A percentile compares a stretch with the other conserved stretches of the same genome.
Evolutionary conservation across 2,888 invertebrate species (phyloP).

Genomic region (Chloroclystis v-ata): DNA sequence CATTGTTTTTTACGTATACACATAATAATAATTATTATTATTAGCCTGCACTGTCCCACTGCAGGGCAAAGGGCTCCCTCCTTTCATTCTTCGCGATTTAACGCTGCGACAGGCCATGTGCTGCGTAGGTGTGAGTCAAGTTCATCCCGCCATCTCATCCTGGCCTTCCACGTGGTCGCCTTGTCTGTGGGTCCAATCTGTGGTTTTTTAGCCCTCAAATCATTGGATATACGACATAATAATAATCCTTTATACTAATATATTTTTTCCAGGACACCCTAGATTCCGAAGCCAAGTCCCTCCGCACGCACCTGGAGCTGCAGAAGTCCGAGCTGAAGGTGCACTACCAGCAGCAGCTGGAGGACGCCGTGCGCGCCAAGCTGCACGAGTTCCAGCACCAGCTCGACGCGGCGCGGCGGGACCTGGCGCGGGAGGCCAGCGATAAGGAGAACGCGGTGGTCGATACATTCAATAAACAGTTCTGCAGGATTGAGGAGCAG

Average conservation of each 20-base stretch:
- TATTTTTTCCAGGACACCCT: slow-evolving; percentile 56
- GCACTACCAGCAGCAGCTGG: slow-evolving; percentile 89
- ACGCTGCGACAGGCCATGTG: too few relatives aligned
- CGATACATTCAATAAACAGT: slow-evolving; percentile 84
- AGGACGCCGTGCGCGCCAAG: slow-evolving; percentile 86
- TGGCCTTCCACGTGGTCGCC: too few relatives aligned
- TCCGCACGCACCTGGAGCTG: slow-evolving; percentile 77
- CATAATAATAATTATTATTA: too few relatives aligned
- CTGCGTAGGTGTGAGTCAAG: too few relatives aligned
- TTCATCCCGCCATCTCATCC: too few relatives aligned
- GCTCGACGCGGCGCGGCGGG: slow-evolving; percentile 67
- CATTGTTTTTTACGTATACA: too few relatives aligned
- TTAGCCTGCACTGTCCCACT: too few relatives aligned
- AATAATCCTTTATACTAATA: not conserved
- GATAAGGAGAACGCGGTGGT: slow-evolving; percentile 81
- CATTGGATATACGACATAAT: too few relatives aligned
- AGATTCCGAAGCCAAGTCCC: slow-evolving; percentile 73
- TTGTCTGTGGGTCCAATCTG: too few relatives aligned
- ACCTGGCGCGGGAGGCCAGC: slow-evolving; percentile 6
- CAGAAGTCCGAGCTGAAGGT: slow-evolving; percentile 83
- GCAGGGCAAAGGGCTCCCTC: too few relatives aligned
- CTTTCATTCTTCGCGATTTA: too few relatives aligned
- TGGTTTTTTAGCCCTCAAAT: too few relatives aligned
- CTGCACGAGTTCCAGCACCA: slow-evolving; percentile 85
- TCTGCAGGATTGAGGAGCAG: slow-evolving; percentile 81